A percentile compares a stretch with the other conserved stretches of the same genome.
Evolutionary conservation across 2,888 invertebrate species (phyloP).

Genomic region (Oscheius sp.): DNA sequence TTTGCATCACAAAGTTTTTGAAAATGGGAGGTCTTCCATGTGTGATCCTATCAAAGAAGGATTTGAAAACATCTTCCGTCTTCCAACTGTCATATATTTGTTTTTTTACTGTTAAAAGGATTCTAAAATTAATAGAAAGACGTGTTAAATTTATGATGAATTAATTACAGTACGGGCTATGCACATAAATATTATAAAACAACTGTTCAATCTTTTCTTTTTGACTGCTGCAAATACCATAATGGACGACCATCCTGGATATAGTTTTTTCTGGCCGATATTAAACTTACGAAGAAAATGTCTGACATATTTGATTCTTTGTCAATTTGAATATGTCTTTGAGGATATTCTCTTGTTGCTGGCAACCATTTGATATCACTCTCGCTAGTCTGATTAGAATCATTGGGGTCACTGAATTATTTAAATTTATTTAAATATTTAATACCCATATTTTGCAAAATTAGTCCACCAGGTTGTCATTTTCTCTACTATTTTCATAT

Average conservation of each 20-base stretch:
- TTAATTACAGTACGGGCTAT: background rate
- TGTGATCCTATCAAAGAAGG: no score
- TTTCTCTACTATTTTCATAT: slow-evolving; percentile 19
- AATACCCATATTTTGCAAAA: slow-evolving; percentile 29
- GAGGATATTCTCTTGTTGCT: slow-evolving; percentile 15
- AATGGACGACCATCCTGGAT: slow-evolving; percentile 12
- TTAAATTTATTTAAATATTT: background rate
- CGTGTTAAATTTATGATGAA: background rate
- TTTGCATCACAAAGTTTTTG: no score
- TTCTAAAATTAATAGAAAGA: no score
- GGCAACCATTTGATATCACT: slow-evolving; percentile 17
- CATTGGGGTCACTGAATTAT: background rate
- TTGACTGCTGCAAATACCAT: slow-evolving; percentile 1
- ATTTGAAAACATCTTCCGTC: no score
- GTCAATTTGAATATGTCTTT: slow-evolving; percentile 22
- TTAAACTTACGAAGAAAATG: slow-evolving; percentile 3
- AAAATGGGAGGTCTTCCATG: no score
- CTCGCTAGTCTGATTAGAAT: no score
- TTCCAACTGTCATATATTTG: no score
- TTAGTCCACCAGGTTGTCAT: slow-evolving; percentile 21
- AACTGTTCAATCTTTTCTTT: no score
- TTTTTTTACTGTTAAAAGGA: no score
- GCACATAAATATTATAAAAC: no score
- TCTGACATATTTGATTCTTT: slow-evolving; percentile 7
- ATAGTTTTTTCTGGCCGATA: background rate